Evolutionary conservation across 2,113 vertebrate genomes (phyloP), one percentile per base, ranked within the genome.

Genomic region (Phylloscopus whistleri): DNA sequence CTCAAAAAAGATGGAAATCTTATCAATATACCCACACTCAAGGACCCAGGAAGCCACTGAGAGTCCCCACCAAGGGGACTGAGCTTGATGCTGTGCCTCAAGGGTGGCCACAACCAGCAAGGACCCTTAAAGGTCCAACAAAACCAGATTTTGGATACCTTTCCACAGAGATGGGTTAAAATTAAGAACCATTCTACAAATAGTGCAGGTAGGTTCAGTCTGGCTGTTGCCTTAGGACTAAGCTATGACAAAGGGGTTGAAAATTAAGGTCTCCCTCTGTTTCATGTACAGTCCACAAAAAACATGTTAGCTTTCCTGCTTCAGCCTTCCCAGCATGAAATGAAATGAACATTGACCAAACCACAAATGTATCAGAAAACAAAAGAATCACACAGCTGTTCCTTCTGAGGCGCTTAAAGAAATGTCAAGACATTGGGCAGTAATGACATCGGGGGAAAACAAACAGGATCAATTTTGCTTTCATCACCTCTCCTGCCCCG

Each of bases 361-460:
- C 41, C 85, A 68, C 22, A 44, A 60, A 49, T 5, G 7, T 60
- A 72, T 60, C 46, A 20, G 66, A 87, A 66, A 93, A 79, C 24
- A 72, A 51, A 89, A 49, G 69, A 73, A 72, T 60, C 49, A 13
- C 41, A 60, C 3, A 35, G 41, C 49, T 79, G 46, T 19, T 89
- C 35, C 17, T 87, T 93, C 74, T 33, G 31, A 90, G 74, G 35
- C 0, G 0, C 53, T 85, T 51, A 31, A 59, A 60, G 62, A 89
- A 94, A 85, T 82, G 70, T 76, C 84, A 93, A 81, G 77, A 63
- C 48, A 82, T 68, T 39, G 64, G 27, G 44, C 62, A 90, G n/a
- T 37, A 95, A 93, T 93, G 87, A 83, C 53, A 85, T 41, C 74
- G 73, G 66, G 37, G 87, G 66, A 85, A 90, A 95, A 82, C 33